Percentiles rank a stretch among this genome's conserved stretches.
phyloP scores from a whole-genome alignment of 2,888 invertebrate species.

The Eupithecia insigniata region DNA sequence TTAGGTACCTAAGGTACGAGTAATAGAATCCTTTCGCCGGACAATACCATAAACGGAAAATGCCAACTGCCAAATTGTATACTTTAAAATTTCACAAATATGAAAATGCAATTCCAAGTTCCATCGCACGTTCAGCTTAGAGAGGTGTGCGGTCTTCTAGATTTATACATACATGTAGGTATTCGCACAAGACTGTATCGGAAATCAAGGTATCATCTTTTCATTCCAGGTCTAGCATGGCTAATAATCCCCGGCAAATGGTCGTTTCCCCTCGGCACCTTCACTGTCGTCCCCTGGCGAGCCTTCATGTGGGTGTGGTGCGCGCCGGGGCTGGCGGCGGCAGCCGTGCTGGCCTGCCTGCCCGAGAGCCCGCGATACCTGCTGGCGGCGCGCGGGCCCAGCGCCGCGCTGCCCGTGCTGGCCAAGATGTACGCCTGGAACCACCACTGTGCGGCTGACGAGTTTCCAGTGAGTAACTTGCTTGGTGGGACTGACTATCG shows the following conservation, averaged over 20 bases:
- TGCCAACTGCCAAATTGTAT: too few species aligned
- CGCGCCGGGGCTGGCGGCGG: conserved; percentile 86
- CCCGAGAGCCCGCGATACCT: conserved; percentile 92
- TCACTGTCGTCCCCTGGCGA: conserved; percentile 89
- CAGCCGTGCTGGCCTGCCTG: conserved; percentile 81
- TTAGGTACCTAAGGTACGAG: too few species aligned
- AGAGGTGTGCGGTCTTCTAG: neutral
- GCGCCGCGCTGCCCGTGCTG: conserved; percentile 85
- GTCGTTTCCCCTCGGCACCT: conserved; percentile 66
- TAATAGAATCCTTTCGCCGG: too few species aligned
- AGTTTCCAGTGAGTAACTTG: conserved; percentile 74
- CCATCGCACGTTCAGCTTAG: neutral
- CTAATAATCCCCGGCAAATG: conserved; percentile 86
- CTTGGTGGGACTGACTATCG: neutral
- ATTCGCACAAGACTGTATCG: neutral
- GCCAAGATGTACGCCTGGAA: conserved; percentile 84
- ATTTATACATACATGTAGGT: neutral
- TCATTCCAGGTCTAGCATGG: conserved; percentile 86
- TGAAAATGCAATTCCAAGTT: neutral
- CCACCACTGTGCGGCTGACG: conserved; percentile 51
- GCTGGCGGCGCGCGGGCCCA: conserved; percentile 85
- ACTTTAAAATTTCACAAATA: too few species aligned
- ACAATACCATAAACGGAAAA: too few species aligned
- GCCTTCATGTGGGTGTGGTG: conserved; percentile 87
- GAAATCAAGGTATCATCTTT: neutral